These are phyloP conservation scores for Hippocampus mohnikei DNA, from an alignment of 2,113 vertebrate genomes.

Conservation along the genomic window DNA sequence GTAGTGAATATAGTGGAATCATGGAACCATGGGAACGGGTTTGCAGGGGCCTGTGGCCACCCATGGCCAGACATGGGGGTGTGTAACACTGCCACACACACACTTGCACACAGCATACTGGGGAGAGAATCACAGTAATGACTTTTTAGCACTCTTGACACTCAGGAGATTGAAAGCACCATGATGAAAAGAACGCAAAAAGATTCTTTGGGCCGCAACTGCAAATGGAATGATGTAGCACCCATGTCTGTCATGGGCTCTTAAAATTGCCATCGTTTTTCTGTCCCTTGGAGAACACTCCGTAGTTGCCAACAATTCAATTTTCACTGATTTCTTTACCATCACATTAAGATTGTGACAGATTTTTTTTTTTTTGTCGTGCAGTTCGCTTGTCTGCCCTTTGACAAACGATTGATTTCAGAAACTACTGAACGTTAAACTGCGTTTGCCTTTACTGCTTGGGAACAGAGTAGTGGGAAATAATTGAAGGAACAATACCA, in stretches of 20 bases:
- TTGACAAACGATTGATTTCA: not conserved
- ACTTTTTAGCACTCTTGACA: constrained; percentile 19
- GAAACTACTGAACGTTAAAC: not conserved
- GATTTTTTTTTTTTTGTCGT: not conserved
- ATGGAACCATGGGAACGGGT: constrained; percentile 71
- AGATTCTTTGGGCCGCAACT: too few species aligned
- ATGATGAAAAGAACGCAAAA: not conserved
- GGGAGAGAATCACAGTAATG: constrained; percentile 12
- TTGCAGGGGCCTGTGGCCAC: constrained; percentile 42
- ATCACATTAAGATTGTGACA: not conserved
- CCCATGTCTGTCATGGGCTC: too few species aligned
- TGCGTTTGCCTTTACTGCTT: constrained; percentile 13
- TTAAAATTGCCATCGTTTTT: too few species aligned
- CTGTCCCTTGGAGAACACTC: too few species aligned
- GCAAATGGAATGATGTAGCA: too few species aligned
- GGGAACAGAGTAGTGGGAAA: constrained; percentile 13
- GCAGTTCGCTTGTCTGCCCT: not conserved
- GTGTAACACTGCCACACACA: constrained; percentile 36
- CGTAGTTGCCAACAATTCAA: too few species aligned
- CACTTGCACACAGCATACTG: constrained; percentile 10
- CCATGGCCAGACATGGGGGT: constrained; percentile 46
- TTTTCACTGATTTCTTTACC: not conserved
- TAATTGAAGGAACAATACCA: not conserved
- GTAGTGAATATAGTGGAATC: constrained; percentile 56
- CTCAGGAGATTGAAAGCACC: constrained; percentile 4